These are phyloP conservation scores for Troides helena DNA, from an alignment of 2,888 invertebrate species.

Conservation along the genomic window DNA sequence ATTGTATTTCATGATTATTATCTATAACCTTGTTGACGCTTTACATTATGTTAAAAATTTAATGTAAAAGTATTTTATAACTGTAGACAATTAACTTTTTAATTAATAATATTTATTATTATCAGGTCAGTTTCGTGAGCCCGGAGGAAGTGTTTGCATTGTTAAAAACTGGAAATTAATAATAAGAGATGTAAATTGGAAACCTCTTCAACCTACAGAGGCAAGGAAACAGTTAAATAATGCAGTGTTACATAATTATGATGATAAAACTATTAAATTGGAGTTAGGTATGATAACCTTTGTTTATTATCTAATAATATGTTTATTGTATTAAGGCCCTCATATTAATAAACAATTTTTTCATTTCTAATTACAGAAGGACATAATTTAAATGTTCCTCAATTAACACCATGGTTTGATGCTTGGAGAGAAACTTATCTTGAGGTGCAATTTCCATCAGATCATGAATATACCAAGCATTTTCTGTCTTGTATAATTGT, in stretches of 20 bases:
- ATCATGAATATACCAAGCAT: conserved; percentile 97
- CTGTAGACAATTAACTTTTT: too few relatives aligned
- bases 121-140: conserved; percentile 90
- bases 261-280: conserved; percentile 76
- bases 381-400: conserved; percentile 84
- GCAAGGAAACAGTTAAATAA: conserved; percentile 93
- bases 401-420: conserved; percentile 96
- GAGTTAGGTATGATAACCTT: conserved; percentile 71
- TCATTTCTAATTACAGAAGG: conserved; percentile 58
- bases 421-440: conserved; percentile 96
- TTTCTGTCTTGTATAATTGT: conserved; percentile 91
- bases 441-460: conserved; percentile 91
- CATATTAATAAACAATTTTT: not conserved
- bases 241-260: conserved; percentile 83
- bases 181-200: conserved; percentile 89
- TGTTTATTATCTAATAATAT: not conserved
- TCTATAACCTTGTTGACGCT: too few relatives aligned
- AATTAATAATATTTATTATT: too few relatives aligned
- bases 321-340: too few relatives aligned
- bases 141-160: conserved; percentile 85
- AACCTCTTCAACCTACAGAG: conserved; percentile 89
- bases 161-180: conserved; percentile 89
- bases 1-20: too few relatives aligned
- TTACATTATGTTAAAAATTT: too few relatives aligned
- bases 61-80: too few relatives aligned